These are phyloP conservation scores for Drosophila colorata DNA, from an alignment of 2,888 invertebrate species.

Conservation along the genomic window DNA sequence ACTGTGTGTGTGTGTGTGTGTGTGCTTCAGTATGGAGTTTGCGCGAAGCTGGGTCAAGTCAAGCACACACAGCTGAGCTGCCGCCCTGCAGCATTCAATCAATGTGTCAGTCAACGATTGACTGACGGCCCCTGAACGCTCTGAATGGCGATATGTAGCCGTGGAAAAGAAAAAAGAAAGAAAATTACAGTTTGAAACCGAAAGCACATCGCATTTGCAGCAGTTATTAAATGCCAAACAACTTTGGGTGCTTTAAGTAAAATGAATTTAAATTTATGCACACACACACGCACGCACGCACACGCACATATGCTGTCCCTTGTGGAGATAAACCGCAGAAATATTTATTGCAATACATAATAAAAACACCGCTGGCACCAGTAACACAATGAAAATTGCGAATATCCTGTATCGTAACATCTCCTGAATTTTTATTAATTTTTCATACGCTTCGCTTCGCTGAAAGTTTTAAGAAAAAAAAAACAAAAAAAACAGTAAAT, in stretches of 20 bases:
- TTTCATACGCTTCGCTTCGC: slow-evolving; percentile 21
- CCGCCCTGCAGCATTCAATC: slow-evolving; percentile 53
- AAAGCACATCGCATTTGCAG: slow-evolving; percentile 13
- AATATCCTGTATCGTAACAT: slow-evolving; percentile 42
- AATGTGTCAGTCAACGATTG: slow-evolving; percentile 60
- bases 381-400: slow-evolving; percentile 49
- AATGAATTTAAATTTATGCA: slow-evolving; percentile 27
- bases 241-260: slow-evolving; percentile 22
- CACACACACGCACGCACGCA: not conserved
- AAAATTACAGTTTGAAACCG: not conserved
- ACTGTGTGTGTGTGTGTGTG: not conserved
- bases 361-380: slow-evolving; percentile 45
- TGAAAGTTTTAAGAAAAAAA: slow-evolving; percentile 29
- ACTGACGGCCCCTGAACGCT: slow-evolving; percentile 33
- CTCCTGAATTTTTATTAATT: slow-evolving; percentile 65
- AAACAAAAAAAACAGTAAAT: slow-evolving; percentile 24
- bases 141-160: not conserved
- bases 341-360: slow-evolving; percentile 72
- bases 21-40: not conserved
- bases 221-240: slow-evolving; percentile 13
- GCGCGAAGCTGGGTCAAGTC: not conserved
- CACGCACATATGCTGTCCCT: slow-evolving; percentile 3
- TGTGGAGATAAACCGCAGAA: slow-evolving; percentile 45
- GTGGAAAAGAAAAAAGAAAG: not conserved
- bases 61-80: slow-evolving; percentile 24